These are phyloP conservation scores for Cenopis cana DNA, from an alignment of 2,888 invertebrate species.

Conservation along the genomic window DNA sequence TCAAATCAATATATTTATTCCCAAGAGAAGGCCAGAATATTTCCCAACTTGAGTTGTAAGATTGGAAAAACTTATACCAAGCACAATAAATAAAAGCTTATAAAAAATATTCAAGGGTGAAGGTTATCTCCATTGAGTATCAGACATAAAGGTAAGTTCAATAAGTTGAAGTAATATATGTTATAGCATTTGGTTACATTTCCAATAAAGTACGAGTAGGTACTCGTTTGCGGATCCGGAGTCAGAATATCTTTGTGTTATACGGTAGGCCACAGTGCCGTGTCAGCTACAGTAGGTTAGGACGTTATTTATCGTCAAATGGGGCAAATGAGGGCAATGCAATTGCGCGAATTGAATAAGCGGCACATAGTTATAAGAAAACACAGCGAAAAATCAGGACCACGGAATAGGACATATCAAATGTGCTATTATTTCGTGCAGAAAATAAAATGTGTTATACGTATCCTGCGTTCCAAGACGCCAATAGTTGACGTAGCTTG, in stretches of 20 bases:
- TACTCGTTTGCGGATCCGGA: conserved; percentile 20
- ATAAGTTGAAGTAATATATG: conserved; percentile 8
- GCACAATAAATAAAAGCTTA: neutral
- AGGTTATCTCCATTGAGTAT: neutral
- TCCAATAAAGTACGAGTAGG: conserved; percentile 36
- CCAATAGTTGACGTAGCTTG: too few relatives aligned
- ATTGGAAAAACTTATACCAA: too few relatives aligned
- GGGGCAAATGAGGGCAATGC: neutral
- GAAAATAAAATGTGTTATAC: too few relatives aligned
- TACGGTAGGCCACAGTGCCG: neutral
- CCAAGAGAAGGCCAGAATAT: too few relatives aligned
- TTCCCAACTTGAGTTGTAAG: too few relatives aligned
- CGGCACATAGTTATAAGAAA: too few relatives aligned
- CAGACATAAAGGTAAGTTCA: neutral
- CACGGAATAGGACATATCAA: too few relatives aligned
- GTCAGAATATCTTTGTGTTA: conserved; percentile 32
- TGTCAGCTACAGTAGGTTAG: conserved; percentile 1
- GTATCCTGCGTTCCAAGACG: too few relatives aligned
- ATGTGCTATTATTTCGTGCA: too few relatives aligned
- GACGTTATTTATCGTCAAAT: neutral
- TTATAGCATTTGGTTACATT: conserved; percentile 18
- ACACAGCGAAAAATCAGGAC: too few relatives aligned
- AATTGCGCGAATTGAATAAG: too few relatives aligned
- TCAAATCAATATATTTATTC: too few relatives aligned
- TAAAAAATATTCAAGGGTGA: neutral